A percentile compares a stretch with the other conserved stretches of the same genome.
These are phyloP conservation scores for Brachionus angularis DNA, from an alignment of 1,140 invertebrate genomes.

Conservation along the genomic window DNA sequence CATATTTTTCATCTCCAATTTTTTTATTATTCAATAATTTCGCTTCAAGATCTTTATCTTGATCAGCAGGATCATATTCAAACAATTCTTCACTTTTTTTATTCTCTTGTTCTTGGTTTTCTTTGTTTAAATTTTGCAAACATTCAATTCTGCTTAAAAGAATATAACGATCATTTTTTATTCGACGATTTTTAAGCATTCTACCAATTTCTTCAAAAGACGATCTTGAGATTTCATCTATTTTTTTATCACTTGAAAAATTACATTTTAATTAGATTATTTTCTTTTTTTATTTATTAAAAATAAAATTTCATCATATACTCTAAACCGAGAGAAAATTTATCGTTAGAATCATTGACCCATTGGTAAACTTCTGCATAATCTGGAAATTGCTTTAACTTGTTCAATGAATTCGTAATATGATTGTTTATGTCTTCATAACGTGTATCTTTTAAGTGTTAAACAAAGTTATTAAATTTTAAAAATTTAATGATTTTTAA, in stretches of 20 bases:
- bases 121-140: no score
- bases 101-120: no score
- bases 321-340: not conserved
- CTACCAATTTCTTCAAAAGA: not conserved
- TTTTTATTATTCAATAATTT: not conserved
- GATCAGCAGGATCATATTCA: constrained; percentile 3
- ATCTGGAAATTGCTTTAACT: not conserved
- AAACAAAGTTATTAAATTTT: not conserved
- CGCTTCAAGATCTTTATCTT: not conserved
- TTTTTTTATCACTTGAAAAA: not conserved
- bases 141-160: not conserved
- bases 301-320: not conserved
- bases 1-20: not conserved
- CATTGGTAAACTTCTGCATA: constrained; percentile 6
- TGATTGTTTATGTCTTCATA: not conserved
- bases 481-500: not conserved
- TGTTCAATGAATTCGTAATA: not conserved
- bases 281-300: not conserved
- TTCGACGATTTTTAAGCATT: constrained; percentile 16
- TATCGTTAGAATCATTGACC: not conserved
- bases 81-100: not conserved
- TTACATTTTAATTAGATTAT: not conserved
- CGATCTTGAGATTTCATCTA: not conserved
- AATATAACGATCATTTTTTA: not conserved
- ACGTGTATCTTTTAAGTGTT: not conserved